Percentiles rank a stretch among this genome's conserved stretches.
phyloP scores from a whole-genome alignment of 1,140 invertebrate species.

The Habropoda laboriosa region DNA sequence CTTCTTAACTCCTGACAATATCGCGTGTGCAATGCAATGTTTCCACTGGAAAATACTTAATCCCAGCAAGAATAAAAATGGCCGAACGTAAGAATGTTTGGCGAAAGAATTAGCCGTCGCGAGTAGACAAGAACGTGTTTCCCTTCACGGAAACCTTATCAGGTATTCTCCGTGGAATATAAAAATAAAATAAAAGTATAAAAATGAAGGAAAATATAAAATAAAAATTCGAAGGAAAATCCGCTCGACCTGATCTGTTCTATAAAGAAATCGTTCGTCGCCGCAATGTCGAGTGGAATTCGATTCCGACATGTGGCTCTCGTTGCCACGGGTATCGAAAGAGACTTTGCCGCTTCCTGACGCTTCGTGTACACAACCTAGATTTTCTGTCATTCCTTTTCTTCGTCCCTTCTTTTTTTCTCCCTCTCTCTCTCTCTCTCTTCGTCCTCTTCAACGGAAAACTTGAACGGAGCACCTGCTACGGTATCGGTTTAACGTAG shows the following conservation, averaged over 20 bases:
- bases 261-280: constrained; percentile 49
- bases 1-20: too few relatives aligned
- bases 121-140: neutral
- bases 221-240: constrained; percentile 30
- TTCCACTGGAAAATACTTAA: neutral
- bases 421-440: neutral
- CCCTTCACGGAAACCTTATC: neutral
- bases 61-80: too few relatives aligned
- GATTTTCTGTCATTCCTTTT: constrained; percentile 51
- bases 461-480: constrained; percentile 51
- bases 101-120: neutral
- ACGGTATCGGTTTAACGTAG: constrained; percentile 55
- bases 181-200: too few relatives aligned
- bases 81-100: too few relatives aligned
- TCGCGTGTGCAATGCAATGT: too few relatives aligned
- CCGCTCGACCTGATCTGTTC: constrained; percentile 31
- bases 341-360: constrained; percentile 28
- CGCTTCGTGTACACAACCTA: constrained; percentile 57
- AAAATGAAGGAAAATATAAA: too few relatives aligned
- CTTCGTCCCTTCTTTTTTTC: neutral
- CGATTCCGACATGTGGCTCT: constrained; percentile 58
- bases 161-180: neutral
- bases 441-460: neutral
- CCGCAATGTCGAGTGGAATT: constrained; percentile 46
- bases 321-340: constrained; percentile 44